Base-by-base conservation (phyloP, 2,797 vertebrate species). In the Lepilemur septentrionalis region DNA sequence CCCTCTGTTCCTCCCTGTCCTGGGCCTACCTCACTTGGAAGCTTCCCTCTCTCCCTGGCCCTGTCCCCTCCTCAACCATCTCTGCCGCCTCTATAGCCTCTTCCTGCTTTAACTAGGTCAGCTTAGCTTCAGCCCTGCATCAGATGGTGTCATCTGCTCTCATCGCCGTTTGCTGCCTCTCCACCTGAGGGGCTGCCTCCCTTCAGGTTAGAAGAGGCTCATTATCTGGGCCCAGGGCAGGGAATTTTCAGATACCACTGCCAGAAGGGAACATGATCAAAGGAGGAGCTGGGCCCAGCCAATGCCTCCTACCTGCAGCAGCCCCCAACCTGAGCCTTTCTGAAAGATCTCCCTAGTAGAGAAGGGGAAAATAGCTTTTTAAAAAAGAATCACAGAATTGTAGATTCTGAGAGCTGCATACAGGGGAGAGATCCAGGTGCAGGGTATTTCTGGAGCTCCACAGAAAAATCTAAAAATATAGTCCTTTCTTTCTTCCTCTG, bases 31-130 rank as follows among this genome's bases (percentile, higher is more conserved):
- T 69, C 43, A 7, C 30, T 32, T 52, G 73, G 83, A 89, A 87
- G 50, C 55, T 48, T 83, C 76, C 67, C 38, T 80, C 57, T 88
- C 23, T 93, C 38, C 35, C 52, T 61, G 46, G 20, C 15, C 46
- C 35, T 15, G 4, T 69, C 85, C 67, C 32, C 2, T 38, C 15
- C 22, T 4, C 0, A 5, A 18, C 55, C n/a, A 38, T 38, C 63
- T n/a, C 41, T n/a, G 17, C 23, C 11, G 1, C 7, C 65, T 52
- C 79, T 59, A 14, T 28, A 67, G 85, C 25, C 38, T 82, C 81
- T 75, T 81, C 86, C 57, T 75, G 65, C 52, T 75, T 65, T 97
- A 95, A 88, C 38, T 94, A 91, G 92, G 95, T 92, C 96, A 97
- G 79, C n/a, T 75, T 69, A 73, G 82, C 88, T 92, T 80, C 93